These are phyloP conservation scores for Lasioglossum zephyrum DNA, from an alignment of 2,888 invertebrate genomes.

Conservation along the genomic window DNA sequence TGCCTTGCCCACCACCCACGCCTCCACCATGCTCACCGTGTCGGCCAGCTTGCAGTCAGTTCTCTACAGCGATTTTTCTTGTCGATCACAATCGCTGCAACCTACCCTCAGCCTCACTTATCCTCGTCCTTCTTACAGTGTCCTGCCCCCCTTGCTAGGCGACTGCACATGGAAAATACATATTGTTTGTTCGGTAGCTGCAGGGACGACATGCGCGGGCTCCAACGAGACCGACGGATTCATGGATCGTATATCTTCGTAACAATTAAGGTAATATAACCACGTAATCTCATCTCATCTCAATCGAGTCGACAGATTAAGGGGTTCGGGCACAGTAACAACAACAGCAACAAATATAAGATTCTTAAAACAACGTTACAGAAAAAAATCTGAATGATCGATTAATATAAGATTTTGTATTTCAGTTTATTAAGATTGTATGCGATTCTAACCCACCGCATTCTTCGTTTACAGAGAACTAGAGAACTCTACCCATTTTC, in stretches of 20 bases:
- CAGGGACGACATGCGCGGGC: neutral
- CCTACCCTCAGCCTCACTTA: neutral
- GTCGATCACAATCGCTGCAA: neutral
- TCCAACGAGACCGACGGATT: constrained; percentile 32
- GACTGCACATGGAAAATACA: neutral
- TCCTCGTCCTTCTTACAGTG: constrained; percentile 29
- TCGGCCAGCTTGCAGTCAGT: constrained; percentile 62
- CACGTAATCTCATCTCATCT: too few relatives aligned
- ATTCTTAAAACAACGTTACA: too few relatives aligned
- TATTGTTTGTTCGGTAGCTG: neutral
- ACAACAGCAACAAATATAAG: too few relatives aligned
- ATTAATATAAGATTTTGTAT: too few relatives aligned
- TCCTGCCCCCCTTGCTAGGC: constrained; percentile 49
- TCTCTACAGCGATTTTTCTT: neutral
- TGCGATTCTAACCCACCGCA: neutral
- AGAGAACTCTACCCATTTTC: neutral
- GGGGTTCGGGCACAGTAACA: too few relatives aligned
- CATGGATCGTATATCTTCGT: neutral
- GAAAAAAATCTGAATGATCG: too few relatives aligned
- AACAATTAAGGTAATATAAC: neutral
- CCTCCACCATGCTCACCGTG: constrained; percentile 66
- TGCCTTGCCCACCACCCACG: constrained; percentile 72
- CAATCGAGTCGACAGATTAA: too few relatives aligned
- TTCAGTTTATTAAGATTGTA: too few relatives aligned
- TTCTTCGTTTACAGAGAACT: neutral